Conservation (phyloP, 2,113 vertebrate species). For the Chlamydotis undulata region DNA sequence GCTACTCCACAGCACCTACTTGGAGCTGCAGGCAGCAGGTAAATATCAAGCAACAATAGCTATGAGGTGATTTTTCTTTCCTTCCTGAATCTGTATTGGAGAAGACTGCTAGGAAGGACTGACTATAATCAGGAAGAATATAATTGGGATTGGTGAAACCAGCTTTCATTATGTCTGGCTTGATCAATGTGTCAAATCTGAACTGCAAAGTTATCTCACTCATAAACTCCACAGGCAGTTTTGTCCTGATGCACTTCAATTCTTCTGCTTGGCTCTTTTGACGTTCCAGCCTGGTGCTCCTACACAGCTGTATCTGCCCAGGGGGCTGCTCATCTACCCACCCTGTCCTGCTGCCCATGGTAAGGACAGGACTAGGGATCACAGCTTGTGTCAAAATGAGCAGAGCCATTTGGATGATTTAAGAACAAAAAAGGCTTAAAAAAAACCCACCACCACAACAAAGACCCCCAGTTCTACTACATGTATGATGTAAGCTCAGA, state of each 20-base stretch:
- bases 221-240: neutral
- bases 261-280: neutral
- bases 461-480: neutral
- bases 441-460: neutral
- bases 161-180: neutral
- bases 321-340: neutral
- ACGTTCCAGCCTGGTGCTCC: neutral
- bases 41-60: neutral
- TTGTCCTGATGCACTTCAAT: neutral
- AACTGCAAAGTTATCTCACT: neutral
- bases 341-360: neutral
- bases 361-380: neutral
- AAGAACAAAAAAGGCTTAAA: neutral
- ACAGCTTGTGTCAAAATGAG: neutral
- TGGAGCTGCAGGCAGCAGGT: neutral
- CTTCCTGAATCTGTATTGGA: neutral
- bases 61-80: neutral
- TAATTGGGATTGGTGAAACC: neutral
- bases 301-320: neutral
- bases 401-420: neutral
- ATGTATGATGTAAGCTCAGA: neutral
- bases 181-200: neutral
- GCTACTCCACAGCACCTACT: constrained; percentile 6
- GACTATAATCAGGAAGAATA: neutral
- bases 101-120: neutral